Evolutionary conservation across 2,888 invertebrate genomes (phyloP).

Genomic region (Unio delphinus): DNA sequence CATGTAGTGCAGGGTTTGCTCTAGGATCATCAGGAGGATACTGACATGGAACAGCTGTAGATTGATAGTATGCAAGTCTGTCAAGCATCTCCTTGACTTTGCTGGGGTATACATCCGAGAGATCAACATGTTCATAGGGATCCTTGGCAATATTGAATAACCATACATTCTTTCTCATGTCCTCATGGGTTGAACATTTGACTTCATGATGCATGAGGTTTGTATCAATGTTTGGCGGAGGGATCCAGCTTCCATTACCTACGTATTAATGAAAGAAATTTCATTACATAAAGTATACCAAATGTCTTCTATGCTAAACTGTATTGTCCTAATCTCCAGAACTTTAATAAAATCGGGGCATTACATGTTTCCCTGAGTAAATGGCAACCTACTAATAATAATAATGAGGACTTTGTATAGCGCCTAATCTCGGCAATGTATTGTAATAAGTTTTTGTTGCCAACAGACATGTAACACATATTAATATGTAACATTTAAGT

Average conservation of each 20-base stretch:
- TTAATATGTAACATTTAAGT: too few species aligned
- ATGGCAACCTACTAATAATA: too few species aligned
- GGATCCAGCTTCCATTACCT: conserved; percentile 58
- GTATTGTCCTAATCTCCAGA: too few species aligned
- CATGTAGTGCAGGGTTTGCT: conserved; percentile 56
- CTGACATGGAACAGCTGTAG: conserved; percentile 61
- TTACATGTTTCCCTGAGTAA: too few species aligned
- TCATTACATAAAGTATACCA: too few species aligned
- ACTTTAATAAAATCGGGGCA: too few species aligned
- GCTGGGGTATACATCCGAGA: conserved; percentile 48
- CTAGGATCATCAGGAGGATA: conserved; percentile 57
- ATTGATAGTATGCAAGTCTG: conserved; percentile 50
- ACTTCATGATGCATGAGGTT: not conserved
- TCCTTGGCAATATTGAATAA: conserved; percentile 65
- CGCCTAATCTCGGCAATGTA: too few species aligned
- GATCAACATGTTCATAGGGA: conserved; percentile 60
- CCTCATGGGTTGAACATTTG: not conserved
- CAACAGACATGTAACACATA: too few species aligned
- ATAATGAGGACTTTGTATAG: too few species aligned
- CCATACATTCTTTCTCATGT: conserved; percentile 59
- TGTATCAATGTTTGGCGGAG: conserved; percentile 35
- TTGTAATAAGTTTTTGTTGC: too few species aligned
- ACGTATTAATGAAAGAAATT: not conserved
- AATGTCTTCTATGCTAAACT: too few species aligned
- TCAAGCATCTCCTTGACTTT: conserved; percentile 52